phyloP scores from a whole-genome alignment of 2,888 invertebrate species.

The Ectobius pallidus region DNA sequence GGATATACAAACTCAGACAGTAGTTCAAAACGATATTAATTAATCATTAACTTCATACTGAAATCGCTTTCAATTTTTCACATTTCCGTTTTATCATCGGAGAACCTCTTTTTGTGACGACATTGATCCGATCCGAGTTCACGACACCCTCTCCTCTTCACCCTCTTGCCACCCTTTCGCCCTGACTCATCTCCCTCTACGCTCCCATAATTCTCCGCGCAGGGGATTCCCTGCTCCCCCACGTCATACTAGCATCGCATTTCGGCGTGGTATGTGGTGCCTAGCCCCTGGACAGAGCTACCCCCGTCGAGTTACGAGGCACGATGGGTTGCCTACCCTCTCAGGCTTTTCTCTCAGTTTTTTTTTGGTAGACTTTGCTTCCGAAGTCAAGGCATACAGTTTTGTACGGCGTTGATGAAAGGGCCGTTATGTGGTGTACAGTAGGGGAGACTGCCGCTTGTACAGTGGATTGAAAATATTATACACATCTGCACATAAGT shows the following conservation, averaged over 20 bases:
- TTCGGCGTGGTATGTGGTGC: background rate
- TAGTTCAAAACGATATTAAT: too few species aligned
- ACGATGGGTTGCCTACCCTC: background rate
- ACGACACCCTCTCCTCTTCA: background rate
- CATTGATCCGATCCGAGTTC: constrained; percentile 13
- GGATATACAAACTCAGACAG: too few species aligned
- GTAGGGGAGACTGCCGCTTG: background rate
- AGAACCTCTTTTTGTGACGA: background rate
- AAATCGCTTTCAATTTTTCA: too few species aligned
- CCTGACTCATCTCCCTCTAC: constrained; percentile 26
- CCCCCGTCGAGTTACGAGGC: background rate
- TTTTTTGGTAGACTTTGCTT: background rate
- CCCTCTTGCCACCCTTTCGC: constrained; percentile 12
- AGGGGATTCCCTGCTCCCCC: background rate
- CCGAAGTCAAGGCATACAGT: constrained; percentile 10
- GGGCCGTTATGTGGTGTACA: background rate
- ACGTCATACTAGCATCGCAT: background rate
- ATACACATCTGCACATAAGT: background rate
- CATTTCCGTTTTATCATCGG: too few species aligned
- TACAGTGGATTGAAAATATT: background rate
- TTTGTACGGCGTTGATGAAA: background rate
- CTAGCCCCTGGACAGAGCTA: constrained; percentile 5
- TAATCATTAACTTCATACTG: too few species aligned
- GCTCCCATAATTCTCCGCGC: constrained; percentile 16
- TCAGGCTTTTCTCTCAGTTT: background rate